Evolutionary conservation across 2,888 invertebrate species (phyloP).

Genomic region (Microchrysa polita): DNA sequence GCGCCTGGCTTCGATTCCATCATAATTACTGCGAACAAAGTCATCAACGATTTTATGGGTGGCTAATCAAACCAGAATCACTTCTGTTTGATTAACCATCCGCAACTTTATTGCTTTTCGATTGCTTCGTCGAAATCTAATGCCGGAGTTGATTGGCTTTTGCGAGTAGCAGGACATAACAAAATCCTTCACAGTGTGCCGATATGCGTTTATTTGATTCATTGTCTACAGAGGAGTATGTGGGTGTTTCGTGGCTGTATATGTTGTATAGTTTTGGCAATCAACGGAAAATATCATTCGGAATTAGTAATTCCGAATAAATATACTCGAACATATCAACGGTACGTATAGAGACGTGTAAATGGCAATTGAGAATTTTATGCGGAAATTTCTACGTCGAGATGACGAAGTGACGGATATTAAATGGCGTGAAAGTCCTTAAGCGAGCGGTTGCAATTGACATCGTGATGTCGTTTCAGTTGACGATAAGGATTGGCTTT

Average conservation of each 20-base stretch:
- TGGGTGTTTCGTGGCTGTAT: background rate
- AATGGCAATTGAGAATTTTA: background rate
- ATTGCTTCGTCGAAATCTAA: conserved; percentile 36
- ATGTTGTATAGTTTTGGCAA: background rate
- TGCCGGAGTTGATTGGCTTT: conserved; percentile 26
- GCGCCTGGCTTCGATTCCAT: background rate
- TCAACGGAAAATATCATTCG: background rate
- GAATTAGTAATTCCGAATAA: background rate
- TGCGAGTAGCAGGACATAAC: background rate
- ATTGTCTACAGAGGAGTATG: background rate
- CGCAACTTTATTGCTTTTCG: conserved; percentile 43
- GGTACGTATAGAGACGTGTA: background rate
- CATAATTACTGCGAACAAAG: conserved; percentile 41
- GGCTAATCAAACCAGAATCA: conserved; percentile 43
- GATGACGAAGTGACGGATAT: conserved; percentile 14
- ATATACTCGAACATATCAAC: background rate
- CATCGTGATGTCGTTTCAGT: background rate
- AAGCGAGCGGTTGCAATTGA: background rate
- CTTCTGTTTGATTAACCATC: conserved; percentile 43
- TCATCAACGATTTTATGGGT: conserved; percentile 40
- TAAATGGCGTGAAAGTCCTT: conserved; percentile 14
- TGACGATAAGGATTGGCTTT: background rate
- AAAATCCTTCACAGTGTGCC: background rate
- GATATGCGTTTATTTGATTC: background rate
- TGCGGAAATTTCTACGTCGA: conserved; percentile 5